These are phyloP conservation scores for Psittacus erithacus DNA, from an alignment of 2,113 vertebrate species.

Conservation along the genomic window DNA sequence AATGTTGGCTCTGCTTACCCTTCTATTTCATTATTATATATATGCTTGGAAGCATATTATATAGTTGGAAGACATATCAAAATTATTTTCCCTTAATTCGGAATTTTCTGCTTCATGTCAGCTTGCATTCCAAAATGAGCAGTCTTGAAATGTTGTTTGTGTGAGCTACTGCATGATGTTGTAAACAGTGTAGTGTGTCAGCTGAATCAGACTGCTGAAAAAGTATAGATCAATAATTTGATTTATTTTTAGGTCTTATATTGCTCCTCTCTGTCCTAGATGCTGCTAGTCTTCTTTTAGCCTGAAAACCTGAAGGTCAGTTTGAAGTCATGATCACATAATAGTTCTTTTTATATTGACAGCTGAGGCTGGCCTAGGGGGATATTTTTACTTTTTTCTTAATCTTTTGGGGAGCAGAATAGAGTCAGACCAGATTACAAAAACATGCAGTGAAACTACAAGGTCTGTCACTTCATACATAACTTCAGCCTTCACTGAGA, in stretches of 20 bases:
- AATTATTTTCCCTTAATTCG: background rate
- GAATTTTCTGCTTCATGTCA: background rate
- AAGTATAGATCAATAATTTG: slow-evolving; percentile 26
- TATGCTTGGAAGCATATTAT: background rate
- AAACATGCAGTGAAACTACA: background rate
- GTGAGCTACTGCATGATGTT: background rate
- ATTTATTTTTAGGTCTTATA: slow-evolving; percentile 54
- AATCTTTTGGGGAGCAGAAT: slow-evolving; percentile 16
- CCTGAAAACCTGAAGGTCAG: slow-evolving; percentile 43
- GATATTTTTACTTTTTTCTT: slow-evolving; percentile 32
- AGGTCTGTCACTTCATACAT: background rate
- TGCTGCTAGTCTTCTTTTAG: slow-evolving; percentile 12
- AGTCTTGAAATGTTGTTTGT: background rate
- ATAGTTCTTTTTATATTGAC: slow-evolving; percentile 42
- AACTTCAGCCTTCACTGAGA: background rate
- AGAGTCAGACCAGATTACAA: background rate
- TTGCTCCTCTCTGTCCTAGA: slow-evolving; percentile 2
- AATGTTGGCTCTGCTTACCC: background rate
- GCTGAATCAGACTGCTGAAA: slow-evolving; percentile 34
- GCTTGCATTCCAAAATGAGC: background rate
- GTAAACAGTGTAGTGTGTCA: slow-evolving; percentile 1
- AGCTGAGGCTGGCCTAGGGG: slow-evolving; percentile 2
- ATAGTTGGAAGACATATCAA: background rate
- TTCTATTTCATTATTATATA: background rate
- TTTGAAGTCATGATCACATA: slow-evolving; percentile 41